Conservation (phyloP, 1,140 invertebrate genomes). For the Ceratina japonica region DNA sequence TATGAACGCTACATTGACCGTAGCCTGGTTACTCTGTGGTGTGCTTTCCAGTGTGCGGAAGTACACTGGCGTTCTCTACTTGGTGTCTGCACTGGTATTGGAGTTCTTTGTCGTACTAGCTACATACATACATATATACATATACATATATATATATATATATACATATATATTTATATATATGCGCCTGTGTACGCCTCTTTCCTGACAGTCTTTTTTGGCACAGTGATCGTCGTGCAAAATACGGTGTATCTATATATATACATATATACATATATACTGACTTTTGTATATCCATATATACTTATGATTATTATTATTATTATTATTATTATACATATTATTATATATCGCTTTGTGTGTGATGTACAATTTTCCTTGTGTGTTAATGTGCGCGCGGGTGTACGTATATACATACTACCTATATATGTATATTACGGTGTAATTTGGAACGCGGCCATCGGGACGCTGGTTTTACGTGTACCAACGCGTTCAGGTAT, state of each 20-base stretch:
- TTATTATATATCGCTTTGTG: slow-evolving; percentile 68
- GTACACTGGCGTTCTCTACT: slow-evolving; percentile 72
- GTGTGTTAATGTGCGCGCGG: slow-evolving; percentile 54
- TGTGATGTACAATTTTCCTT: slow-evolving; percentile 71
- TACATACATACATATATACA: slow-evolving; percentile 48
- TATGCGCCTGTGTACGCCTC: slow-evolving; percentile 69
- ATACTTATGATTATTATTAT: slow-evolving; percentile 56
- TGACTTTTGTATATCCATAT: slow-evolving; percentile 50
- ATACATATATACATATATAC: slow-evolving; percentile 47
- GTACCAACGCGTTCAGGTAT: slow-evolving; percentile 20
- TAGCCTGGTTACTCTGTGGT: slow-evolving; percentile 70
- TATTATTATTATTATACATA: slow-evolving; percentile 54
- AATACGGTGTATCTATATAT: slow-evolving; percentile 53
- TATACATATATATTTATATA: neutral
- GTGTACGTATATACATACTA: slow-evolving; percentile 24
- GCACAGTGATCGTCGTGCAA: slow-evolving; percentile 66
- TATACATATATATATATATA: slow-evolving; percentile 47
- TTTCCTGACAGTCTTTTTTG: slow-evolving; percentile 61
- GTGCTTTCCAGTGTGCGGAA: slow-evolving; percentile 76
- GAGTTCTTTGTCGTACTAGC: slow-evolving; percentile 76
- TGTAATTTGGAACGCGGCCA: slow-evolving; percentile 45
- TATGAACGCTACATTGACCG: slow-evolving; percentile 43
- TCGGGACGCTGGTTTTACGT: slow-evolving; percentile 28
- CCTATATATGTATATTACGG: slow-evolving; percentile 11
- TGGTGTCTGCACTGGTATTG: slow-evolving; percentile 75